Evolutionary conservation across 2,113 vertebrate species (phyloP), one percentile per base, ranked within the genome.

Genomic region (Mesocricetus auratus): DNA sequence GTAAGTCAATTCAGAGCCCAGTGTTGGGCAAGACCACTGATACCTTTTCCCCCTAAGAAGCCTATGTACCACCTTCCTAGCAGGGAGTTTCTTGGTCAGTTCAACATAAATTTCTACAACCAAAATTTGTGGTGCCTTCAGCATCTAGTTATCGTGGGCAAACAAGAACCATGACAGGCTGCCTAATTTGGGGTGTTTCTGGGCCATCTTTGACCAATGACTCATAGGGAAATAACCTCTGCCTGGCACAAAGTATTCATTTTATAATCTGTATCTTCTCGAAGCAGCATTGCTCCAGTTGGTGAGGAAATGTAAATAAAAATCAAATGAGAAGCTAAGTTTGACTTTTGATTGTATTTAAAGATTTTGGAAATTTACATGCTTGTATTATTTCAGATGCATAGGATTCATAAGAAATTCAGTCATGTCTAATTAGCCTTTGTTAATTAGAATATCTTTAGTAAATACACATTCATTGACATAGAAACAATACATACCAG

Each of bases 341-440:
- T 77, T 78, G 26, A 58, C 33, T 90, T 83, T 81, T 31, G 33
- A 53, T 92, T 94, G 56, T 47, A 68, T 82, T 86, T 69, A 3
- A 81, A 68, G 64, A 90, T 45, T 31, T 92, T 94, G 33, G 47
- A 82, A 91, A 69, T 1, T 4, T 19, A 36, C 66, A 58, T 7
- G 2, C 2, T 75, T 93, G 36, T 90, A 86, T 19, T 78, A 2
- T 85, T 95, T 95, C 58, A 83, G 83, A 45, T 74, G 22, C 77
- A 90, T 79, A 77, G 12, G 42, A 92, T 91, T 53, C 78, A 73
- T 50, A 45, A 29, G 50, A 90, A 56, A 21, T 17, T 39, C 69
- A 96, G 66, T 85, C 95, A 95, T 83, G 39, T 73, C 45, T 68
- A 95, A 89, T 24, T 26, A 83, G n/a, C 56, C 24, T 71, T 26